Evolutionary conservation across 1,140 invertebrate genomes (phyloP), one percentile per base, ranked within the genome.

Genomic region (Drosophila biarmipes): DNA sequence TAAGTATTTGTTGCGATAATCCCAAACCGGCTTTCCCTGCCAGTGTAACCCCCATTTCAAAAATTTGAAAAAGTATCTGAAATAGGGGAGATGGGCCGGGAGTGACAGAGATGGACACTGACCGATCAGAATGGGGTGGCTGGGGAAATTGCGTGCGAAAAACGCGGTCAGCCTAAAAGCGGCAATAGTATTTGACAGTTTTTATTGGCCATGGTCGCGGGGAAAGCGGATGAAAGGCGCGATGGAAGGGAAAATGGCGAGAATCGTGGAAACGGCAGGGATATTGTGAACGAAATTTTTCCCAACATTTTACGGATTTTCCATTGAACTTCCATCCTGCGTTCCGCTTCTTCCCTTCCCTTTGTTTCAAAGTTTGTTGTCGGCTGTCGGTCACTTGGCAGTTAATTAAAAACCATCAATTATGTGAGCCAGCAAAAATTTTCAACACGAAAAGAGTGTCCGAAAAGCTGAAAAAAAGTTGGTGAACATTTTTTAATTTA

Each of bases 381-480:
- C 82, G 72, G 84, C 74, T 87, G 82, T 82, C 84, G 82, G 84
- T 87, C 84, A 87, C 75, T 87, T 84, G 86, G 84, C 68, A 89
- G 82, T 89, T 89, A 89, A 89, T 89, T 89, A 90, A 89, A 89
- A 89, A 73, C 84, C 85, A 89, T 89, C 80, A 90, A 89, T 89
- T 89, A 89, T 90, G 76, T 80, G 85, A 64, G 46, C 37, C 46
- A 56, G 51, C 49, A 62, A 69, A 63, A 73, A 40, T 40, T 46
- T 48, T 12, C n/a, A 29, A 46, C 43, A 46, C 62, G 24, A 77
- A 64, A 11, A 46, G 46, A 54, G 55, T 49, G 35, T 59, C 64
- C 27, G 45, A 52, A 56, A 72, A 43, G 49, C 52, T 27, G 61
- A 81, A 55, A 66, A 78, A 73, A 84, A 73, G 73, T 89, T 89